A percentile compares a stretch with the other conserved stretches of the same genome.
These are phyloP conservation scores for Apoda limacodes DNA, from an alignment of 2,888 invertebrate genomes.

Conservation along the genomic window DNA sequence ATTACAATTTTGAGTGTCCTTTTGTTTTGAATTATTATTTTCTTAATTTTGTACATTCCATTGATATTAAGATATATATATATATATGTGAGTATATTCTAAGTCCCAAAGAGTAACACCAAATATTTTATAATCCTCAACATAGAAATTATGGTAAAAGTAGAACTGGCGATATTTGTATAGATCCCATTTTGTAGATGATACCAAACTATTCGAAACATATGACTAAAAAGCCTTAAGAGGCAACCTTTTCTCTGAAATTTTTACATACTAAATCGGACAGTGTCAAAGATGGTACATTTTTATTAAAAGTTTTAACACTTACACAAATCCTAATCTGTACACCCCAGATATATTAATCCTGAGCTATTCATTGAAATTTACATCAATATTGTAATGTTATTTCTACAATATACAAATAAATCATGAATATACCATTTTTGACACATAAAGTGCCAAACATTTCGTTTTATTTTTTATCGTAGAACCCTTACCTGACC, in stretches of 20 bases:
- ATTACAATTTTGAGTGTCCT: slow-evolving; percentile 38
- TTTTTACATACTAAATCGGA: too few species aligned
- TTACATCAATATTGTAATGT: too few species aligned
- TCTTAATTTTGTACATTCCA: slow-evolving; percentile 30
- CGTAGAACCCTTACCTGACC: slow-evolving; percentile 26
- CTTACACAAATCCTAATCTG: too few species aligned
- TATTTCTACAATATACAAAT: too few species aligned
- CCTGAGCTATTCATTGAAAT: too few species aligned
- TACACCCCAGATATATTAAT: too few species aligned
- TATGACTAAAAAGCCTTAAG: too few species aligned
- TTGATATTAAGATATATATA: slow-evolving; percentile 34
- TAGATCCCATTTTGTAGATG: too few species aligned
- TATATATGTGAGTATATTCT: slow-evolving; percentile 23
- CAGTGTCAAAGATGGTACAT: too few species aligned
- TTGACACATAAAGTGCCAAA: slow-evolving; percentile 36
- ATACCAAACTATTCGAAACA: too few species aligned
- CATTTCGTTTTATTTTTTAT: slow-evolving; percentile 20
- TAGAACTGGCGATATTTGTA: slow-evolving; percentile 32
- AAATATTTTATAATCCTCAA: slow-evolving; percentile 39
- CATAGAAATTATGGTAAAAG: slow-evolving; percentile 24
- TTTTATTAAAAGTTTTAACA: too few species aligned
- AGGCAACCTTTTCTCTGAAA: too few species aligned
- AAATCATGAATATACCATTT: slow-evolving; percentile 28
- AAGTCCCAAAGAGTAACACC: slow-evolving; percentile 52
- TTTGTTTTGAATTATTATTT: slow-evolving; percentile 19